These are phyloP conservation scores for Leptinotarsa texana DNA, from an alignment of 1,140 invertebrate species.

Conservation along the genomic window DNA sequence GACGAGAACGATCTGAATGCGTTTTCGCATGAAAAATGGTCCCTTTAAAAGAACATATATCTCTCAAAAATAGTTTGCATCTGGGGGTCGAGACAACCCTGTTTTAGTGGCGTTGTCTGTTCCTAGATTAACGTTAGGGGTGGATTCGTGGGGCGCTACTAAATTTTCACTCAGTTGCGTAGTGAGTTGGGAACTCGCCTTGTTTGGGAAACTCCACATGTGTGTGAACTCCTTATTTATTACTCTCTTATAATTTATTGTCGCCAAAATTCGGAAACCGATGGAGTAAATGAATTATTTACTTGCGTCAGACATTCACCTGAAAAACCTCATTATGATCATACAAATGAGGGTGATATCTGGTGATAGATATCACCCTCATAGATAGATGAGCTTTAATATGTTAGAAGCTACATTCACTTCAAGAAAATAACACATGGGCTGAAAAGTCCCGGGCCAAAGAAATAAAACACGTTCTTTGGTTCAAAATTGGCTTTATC, in stretches of 20 bases:
- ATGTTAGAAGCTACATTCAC: too few species aligned
- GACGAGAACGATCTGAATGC: too few species aligned
- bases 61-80: constrained; percentile 17
- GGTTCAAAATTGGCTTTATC: too few species aligned
- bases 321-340: too few species aligned
- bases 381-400: too few species aligned
- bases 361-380: too few species aligned
- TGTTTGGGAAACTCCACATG: constrained; percentile 22
- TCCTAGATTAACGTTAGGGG: constrained; percentile 16
- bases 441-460: too few species aligned
- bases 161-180: constrained; percentile 22
- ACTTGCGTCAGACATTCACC: neutral
- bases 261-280: constrained; percentile 1
- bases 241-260: constrained; percentile 7
- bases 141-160: constrained; percentile 16
- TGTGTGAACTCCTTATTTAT: constrained; percentile 22
- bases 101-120: constrained; percentile 15
- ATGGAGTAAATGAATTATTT: neutral
- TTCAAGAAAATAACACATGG: too few species aligned
- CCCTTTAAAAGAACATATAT: constrained; percentile 2
- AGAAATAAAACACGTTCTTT: too few species aligned
- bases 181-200: constrained; percentile 17
- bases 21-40: neutral
- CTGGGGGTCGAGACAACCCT: constrained; percentile 16
- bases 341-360: too few species aligned